phyloP scores from a whole-genome alignment of 2,113 vertebrate genomes.

The rat (Rattus norvegicus) region DNA sequence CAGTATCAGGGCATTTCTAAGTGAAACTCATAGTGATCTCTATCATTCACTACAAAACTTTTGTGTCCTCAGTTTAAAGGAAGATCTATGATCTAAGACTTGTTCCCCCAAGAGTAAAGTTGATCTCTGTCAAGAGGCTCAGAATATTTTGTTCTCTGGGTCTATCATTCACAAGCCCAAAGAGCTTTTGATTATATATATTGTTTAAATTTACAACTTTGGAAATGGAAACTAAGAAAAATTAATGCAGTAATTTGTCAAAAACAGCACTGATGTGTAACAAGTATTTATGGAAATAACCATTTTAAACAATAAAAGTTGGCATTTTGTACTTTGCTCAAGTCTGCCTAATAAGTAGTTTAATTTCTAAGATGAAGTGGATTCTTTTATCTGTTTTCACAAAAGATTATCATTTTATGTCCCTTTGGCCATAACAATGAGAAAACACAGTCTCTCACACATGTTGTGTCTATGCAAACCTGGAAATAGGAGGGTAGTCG shows the following conservation, averaged over 20 bases:
- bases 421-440: neutral
- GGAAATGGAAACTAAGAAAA: neutral
- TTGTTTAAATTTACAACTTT: neutral
- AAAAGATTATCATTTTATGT: neutral
- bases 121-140: neutral
- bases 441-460: neutral
- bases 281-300: neutral
- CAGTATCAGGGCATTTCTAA: constrained; percentile 62
- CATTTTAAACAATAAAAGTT: neutral
- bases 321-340: neutral
- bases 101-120: neutral
- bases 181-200: neutral
- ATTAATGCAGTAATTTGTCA: neutral
- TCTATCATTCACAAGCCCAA: neutral
- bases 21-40: constrained; percentile 22
- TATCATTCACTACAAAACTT: constrained; percentile 11
- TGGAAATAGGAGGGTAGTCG: neutral
- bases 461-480: neutral
- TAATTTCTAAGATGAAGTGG: neutral
- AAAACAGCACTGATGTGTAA: neutral
- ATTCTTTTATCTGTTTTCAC: neutral
- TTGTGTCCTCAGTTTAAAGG: constrained; percentile 33
- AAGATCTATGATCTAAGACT: constrained; percentile 11
- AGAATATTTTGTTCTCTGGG: neutral
- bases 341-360: neutral